Conservation (phyloP, 2,888 invertebrate species). For the Sympetrum striolatum region DNA sequence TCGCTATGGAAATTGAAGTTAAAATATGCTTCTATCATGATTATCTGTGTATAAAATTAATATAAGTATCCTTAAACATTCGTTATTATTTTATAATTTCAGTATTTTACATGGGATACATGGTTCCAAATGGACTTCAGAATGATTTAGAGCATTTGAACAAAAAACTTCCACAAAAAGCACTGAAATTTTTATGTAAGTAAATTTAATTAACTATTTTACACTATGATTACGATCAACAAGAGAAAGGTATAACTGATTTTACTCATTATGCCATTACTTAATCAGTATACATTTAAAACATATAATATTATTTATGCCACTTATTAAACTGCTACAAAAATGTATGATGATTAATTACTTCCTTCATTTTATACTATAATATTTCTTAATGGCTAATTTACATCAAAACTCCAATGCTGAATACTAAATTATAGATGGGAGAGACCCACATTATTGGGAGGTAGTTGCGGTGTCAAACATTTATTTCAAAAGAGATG, state of each 20-base stretch:
- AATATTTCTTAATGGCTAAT: too few species aligned
- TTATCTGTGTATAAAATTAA: too few species aligned
- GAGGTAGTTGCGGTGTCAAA: slow-evolving; percentile 59
- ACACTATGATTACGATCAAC: too few species aligned
- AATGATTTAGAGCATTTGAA: slow-evolving; percentile 52
- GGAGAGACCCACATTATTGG: slow-evolving; percentile 59
- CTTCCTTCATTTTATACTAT: background rate
- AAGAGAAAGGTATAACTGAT: too few species aligned
- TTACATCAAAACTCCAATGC: too few species aligned
- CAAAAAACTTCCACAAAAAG: slow-evolving; percentile 52
- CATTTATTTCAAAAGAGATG: slow-evolving; percentile 57
- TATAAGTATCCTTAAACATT: too few species aligned
- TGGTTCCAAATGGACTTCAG: slow-evolving; percentile 49
- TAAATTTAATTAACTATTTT: background rate
- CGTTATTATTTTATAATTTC: slow-evolving; percentile 45
- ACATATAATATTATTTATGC: too few species aligned
- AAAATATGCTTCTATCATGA: too few species aligned
- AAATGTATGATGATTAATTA: background rate
- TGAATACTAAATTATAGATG: slow-evolving; percentile 54
- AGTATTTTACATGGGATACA: slow-evolving; percentile 54
- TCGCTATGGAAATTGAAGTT: too few species aligned
- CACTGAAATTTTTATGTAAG: slow-evolving; percentile 53
- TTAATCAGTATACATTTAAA: too few species aligned
- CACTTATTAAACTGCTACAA: too few species aligned
- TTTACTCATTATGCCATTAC: too few species aligned